Evolutionary conservation across 1,140 invertebrate species (phyloP).

Genomic region (Papilio xuthus): DNA sequence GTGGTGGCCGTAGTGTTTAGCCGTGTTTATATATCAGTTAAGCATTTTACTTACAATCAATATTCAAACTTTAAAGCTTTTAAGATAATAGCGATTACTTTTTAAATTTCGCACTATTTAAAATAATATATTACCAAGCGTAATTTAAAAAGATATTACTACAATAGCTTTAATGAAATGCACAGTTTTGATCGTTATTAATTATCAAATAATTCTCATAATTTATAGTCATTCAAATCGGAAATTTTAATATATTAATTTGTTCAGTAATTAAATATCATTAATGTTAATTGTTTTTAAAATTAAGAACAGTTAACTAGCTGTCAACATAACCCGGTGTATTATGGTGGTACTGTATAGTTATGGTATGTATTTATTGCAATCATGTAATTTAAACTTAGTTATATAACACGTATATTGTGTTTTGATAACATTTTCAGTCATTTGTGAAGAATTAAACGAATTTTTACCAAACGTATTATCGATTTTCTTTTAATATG

Average conservation of each 20-base stretch:
- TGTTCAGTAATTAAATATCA: not conserved
- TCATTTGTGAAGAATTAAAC: slow-evolving; percentile 79
- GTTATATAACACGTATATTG: slow-evolving; percentile 74
- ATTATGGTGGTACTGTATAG: slow-evolving; percentile 45
- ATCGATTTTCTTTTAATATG: slow-evolving; percentile 48
- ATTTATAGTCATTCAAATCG: not conserved
- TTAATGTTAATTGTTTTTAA: not conserved
- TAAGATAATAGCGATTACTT: not conserved
- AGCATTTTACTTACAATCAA: no score
- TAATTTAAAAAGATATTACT: not conserved
- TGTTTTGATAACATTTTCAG: slow-evolving; percentile 80
- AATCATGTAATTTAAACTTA: slow-evolving; percentile 77
- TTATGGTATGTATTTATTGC: slow-evolving; percentile 68
- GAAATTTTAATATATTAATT: not conserved
- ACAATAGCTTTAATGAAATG: not conserved
- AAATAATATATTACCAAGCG: not conserved
- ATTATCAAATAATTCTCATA: not conserved
- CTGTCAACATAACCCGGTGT: slow-evolving; percentile 14
- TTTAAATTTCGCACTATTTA: not conserved
- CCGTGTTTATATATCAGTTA: no score
- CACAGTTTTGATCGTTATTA: slow-evolving; percentile 3
- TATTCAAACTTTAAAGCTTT: no score
- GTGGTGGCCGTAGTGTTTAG: no score
- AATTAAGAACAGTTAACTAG: slow-evolving; percentile 4
- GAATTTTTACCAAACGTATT: slow-evolving; percentile 75